Evolutionary conservation across 2,797 vertebrate species (phyloP).

Genomic region (Myotis findleyi): DNA sequence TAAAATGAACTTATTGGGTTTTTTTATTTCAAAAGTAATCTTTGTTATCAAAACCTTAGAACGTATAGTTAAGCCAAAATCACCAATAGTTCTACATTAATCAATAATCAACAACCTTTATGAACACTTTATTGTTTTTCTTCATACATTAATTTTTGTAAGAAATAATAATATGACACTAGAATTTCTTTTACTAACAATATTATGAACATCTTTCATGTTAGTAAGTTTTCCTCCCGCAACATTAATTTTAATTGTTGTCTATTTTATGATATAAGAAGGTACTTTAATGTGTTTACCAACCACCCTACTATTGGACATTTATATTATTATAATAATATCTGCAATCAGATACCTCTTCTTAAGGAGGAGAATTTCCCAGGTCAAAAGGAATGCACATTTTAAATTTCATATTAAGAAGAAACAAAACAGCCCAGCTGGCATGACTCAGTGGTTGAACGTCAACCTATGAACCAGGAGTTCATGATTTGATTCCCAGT

Average conservation of each 20-base stretch:
- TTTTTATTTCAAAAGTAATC: background rate
- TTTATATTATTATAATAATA: background rate
- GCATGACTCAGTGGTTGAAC: too few relatives aligned
- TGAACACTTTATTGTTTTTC: background rate
- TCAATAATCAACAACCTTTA: background rate
- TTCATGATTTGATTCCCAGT: too few relatives aligned
- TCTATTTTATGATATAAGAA: background rate
- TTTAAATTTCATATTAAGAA: background rate
- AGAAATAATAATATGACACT: background rate
- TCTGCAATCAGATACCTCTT: background rate
- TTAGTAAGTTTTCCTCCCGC: background rate
- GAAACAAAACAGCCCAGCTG: too few relatives aligned
- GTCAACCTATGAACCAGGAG: too few relatives aligned
- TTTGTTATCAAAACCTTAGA: slow-evolving; percentile 21
- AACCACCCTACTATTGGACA: background rate
- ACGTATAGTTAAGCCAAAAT: background rate
- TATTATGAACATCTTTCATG: background rate
- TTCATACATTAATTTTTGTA: background rate
- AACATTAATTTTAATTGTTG: background rate
- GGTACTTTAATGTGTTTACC: background rate
- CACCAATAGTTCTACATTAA: background rate
- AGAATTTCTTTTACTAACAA: slow-evolving; percentile 3
- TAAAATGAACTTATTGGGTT: background rate
- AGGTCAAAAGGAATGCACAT: background rate
- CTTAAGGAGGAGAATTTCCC: background rate